phyloP scores from a whole-genome alignment of 64 coral and sea anemone species.

The Hydrozoanthus tunicans region DNA sequence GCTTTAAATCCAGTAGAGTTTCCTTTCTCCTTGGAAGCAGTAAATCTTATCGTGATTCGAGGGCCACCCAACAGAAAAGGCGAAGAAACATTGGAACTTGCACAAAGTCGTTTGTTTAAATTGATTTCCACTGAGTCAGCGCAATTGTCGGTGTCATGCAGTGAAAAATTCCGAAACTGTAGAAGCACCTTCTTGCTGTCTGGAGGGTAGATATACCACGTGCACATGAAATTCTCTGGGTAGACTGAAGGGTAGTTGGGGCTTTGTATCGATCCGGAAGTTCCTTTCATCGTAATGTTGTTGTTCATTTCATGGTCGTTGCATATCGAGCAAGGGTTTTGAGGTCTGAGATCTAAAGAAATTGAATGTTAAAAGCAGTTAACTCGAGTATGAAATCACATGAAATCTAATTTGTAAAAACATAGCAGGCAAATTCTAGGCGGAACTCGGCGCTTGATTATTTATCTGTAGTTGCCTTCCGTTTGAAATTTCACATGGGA shows the following conservation, averaged over 20 bases:
- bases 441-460: no score
- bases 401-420: no score
- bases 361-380: not conserved
- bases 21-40: conserved; percentile 6
- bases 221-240: not conserved
- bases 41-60: not conserved
- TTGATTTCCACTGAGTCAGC: conserved; percentile 20
- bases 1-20: conserved; percentile 29
- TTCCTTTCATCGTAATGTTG: not conserved
- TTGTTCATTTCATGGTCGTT: not conserved
- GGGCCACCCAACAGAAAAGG: conserved; percentile 17
- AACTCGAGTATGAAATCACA: not conserved
- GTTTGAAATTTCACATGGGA: no score
- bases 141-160: not conserved
- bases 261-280: not conserved
- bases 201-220: conserved; percentile 8
- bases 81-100: not conserved
- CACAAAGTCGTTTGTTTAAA: conserved; percentile 1
- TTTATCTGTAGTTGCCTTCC: no score
- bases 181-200: not conserved
- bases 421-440: no score
- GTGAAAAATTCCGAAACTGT: not conserved
- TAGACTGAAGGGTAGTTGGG: not conserved
- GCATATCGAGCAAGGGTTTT: conserved; percentile 21
- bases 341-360: not conserved